Base-by-base conservation (phyloP, 2,888 invertebrate genomes). In the Caradrina clavipalpis region DNA sequence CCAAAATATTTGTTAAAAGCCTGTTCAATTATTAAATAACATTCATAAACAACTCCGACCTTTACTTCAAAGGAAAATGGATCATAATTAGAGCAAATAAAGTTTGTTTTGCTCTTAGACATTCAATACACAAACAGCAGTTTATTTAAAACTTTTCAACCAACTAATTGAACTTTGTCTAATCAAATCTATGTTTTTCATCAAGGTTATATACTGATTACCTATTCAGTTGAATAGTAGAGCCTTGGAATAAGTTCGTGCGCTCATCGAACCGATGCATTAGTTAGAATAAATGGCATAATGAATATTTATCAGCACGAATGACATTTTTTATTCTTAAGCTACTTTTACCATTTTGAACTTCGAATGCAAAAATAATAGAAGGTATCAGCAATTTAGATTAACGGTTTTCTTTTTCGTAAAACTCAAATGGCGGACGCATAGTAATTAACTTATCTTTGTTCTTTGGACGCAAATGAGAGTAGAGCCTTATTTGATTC, bases 271-370 rank as follows among this genome's bases (percentile, higher is more conserved):
- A 68, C 69, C 72, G 45, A 68, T 76, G 64, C 73, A 76, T 82
- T 70, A 69, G 67, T 76, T 65, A 54, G 72, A 73, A 81, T 66
- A 72, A 81, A 81, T 66, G 62, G 70, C 58, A 53, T 72, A 76
- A 82, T 86, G 82, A 86, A 86, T 86, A 86, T 86, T 83, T 80
- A 86, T 82, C 51, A 78, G 68, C 56, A 47, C 61, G 59, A 68
- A 66, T 68, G 49, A 35, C 68, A 54, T 78, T 74, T 77, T 79
- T 72, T 80, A 56, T 67, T 71, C 63, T 50, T 21, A 55, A 73
- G 62, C 62, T 51, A 8, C 51, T n/a, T 26, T 62, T 56, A 15
- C 49, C 35, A 53, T 31, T 63, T 39, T 58, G 35, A 55, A 76
- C 50, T 50, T 7, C 35, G 19, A 77, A 80, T 70, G 51, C 19